A percentile compares a stretch with the other conserved stretches of the same genome.
phyloP scores from a whole-genome alignment of 2,113 vertebrate species.

The Gambusia holbrooki region DNA sequence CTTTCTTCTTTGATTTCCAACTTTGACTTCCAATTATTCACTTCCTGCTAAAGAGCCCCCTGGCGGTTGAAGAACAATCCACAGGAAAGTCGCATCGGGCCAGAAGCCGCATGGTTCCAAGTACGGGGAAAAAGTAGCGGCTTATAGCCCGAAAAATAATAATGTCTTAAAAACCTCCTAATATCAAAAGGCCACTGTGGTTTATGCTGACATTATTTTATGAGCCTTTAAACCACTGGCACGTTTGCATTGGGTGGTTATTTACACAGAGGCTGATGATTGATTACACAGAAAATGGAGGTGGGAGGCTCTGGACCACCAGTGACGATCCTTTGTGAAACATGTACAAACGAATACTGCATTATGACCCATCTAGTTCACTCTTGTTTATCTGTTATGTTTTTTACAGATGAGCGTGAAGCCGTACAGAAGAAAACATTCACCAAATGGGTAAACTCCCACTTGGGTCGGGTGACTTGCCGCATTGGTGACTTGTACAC shows the following conservation, averaged over 20 bases:
- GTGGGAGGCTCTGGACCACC: not conserved
- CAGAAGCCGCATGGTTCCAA: no score
- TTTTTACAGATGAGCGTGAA: constrained; percentile 88
- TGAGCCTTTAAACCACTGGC: not conserved
- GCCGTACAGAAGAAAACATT: constrained; percentile 97
- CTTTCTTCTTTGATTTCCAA: no score
- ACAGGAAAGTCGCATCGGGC: no score
- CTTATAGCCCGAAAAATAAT: no score
- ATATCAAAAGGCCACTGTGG: not conserved
- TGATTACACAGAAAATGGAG: not conserved
- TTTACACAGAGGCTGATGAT: not conserved
- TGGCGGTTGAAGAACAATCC: no score
- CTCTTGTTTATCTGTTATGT: not conserved
- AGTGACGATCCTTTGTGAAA: not conserved
- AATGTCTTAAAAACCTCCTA: not conserved
- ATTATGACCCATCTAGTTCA: not conserved
- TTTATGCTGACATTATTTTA: not conserved
- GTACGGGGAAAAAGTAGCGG: no score
- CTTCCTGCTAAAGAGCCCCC: no score
- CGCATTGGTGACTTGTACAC: constrained; percentile 92
- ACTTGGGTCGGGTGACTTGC: constrained; percentile 89
- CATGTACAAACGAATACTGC: no score
- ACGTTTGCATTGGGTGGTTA: not conserved
- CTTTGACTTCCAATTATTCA: no score
- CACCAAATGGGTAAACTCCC: constrained; percentile 96